Conservation (phyloP, 1,140 invertebrate genomes). For the Bemisia tabaci region DNA sequence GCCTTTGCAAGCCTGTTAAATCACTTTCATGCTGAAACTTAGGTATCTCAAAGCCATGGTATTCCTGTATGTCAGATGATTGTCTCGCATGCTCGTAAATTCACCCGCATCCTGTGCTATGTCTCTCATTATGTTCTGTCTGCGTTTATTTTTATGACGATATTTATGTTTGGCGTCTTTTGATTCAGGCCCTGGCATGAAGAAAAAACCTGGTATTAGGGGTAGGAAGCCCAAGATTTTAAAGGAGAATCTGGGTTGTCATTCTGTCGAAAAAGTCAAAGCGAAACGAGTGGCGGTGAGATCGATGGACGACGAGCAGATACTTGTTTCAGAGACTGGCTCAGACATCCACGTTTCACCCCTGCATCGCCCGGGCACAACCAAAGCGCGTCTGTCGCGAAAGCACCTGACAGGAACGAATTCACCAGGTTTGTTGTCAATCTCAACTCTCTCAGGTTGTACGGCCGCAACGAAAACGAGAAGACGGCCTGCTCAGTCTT, state of each 20-base stretch:
- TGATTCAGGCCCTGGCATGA: neutral
- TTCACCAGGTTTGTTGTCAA: neutral
- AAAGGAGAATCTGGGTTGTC: neutral
- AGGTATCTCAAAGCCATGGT: too few species aligned
- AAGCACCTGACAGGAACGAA: neutral
- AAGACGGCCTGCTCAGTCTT: too few species aligned
- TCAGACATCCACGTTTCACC: neutral
- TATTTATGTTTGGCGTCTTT: neutral
- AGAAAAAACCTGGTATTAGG: neutral
- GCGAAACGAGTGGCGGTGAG: neutral
- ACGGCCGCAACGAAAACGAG: too few species aligned
- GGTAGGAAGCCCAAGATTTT: neutral
- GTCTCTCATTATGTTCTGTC: too few species aligned
- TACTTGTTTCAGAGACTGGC: neutral
- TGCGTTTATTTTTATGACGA: too few species aligned
- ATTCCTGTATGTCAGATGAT: too few species aligned
- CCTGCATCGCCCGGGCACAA: neutral
- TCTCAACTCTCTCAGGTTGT: too few species aligned
- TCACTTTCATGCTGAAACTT: too few species aligned
- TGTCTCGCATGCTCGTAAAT: too few species aligned
- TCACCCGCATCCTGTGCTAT: too few species aligned
- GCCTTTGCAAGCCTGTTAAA: too few species aligned
- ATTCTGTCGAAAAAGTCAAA: neutral
- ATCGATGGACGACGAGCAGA: neutral
- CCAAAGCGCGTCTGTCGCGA: neutral